These are phyloP conservation scores for Drosophila pachea DNA, from an alignment of 1,140 invertebrate genomes.

Conservation along the genomic window DNA sequence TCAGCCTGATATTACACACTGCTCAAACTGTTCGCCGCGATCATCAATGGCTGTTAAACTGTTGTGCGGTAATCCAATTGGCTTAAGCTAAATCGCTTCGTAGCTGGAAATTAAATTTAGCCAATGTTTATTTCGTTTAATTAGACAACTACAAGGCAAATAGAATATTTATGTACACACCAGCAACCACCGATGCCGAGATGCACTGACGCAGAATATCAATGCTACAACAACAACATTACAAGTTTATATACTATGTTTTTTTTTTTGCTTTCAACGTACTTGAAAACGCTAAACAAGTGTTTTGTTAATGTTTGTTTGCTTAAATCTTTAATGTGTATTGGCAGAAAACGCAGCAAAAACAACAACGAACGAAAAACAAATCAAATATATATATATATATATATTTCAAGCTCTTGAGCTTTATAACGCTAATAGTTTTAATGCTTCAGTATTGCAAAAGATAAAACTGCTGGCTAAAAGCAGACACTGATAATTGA, in stretches of 20 bases:
- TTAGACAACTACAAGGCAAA: constrained; percentile 74
- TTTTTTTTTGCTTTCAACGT: constrained; percentile 53
- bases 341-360: constrained; percentile 22
- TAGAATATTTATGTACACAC: constrained; percentile 72
- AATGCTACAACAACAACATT: constrained; percentile 20
- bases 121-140: constrained; percentile 74
- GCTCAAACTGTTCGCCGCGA: constrained; percentile 24
- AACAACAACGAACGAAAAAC: constrained; percentile 25
- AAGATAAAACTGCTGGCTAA: background rate
- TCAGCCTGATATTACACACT: background rate
- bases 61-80: constrained; percentile 13
- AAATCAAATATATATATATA: constrained; percentile 47
- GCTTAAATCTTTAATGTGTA: constrained; percentile 70
- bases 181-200: background rate
- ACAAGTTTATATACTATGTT: constrained; percentile 7
- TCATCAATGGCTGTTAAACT: constrained; percentile 16
- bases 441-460: constrained; percentile 4
- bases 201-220: constrained; percentile 5
- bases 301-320: constrained; percentile 76
- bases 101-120: constrained; percentile 68
- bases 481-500: background rate
- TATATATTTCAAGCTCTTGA: constrained; percentile 56
- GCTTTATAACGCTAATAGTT: constrained; percentile 31
- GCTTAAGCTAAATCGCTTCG: constrained; percentile 52
- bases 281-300: constrained; percentile 75